Conservation (phyloP, 2,888 invertebrate species). For the Drosophila mercatorum region DNA sequence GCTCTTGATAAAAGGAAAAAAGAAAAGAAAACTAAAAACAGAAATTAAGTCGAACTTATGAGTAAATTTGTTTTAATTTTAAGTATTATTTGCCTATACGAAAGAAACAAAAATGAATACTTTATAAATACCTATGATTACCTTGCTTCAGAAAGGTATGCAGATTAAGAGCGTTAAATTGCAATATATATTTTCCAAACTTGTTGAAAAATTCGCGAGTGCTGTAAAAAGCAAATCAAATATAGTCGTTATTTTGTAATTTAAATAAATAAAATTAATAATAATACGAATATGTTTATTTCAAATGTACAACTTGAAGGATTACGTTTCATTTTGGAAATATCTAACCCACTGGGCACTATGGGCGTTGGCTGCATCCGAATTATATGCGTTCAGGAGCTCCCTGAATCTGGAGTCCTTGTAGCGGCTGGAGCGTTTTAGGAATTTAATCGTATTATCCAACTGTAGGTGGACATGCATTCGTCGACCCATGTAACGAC, state of each 20-base stretch:
- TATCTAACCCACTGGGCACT: not conserved
- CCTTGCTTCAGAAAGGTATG: conserved; percentile 53
- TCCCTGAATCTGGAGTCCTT: not conserved
- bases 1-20: conserved; percentile 66
- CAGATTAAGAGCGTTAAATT: conserved; percentile 49
- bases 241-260: conserved; percentile 81
- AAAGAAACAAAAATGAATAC: conserved; percentile 28
- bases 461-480: not conserved
- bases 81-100: conserved; percentile 75
- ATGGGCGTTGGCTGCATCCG: not conserved
- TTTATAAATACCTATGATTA: conserved; percentile 28
- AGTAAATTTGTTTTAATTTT: conserved; percentile 76
- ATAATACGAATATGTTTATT: conserved; percentile 37
- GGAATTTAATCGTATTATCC: not conserved
- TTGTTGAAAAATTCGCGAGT: conserved; percentile 65
- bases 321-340: not conserved
- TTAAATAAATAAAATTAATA: conserved; percentile 69
- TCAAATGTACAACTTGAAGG: not conserved
- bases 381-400: conserved; percentile 1
- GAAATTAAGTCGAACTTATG: conserved; percentile 78
- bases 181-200: conserved; percentile 72
- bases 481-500: not conserved
- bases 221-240: conserved; percentile 77
- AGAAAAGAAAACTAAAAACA: conserved; percentile 60
- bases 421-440: not conserved